Evolutionary conservation across 92 coral and sea anemone genomes (phyloP).

Genomic region (Porites lobata): DNA sequence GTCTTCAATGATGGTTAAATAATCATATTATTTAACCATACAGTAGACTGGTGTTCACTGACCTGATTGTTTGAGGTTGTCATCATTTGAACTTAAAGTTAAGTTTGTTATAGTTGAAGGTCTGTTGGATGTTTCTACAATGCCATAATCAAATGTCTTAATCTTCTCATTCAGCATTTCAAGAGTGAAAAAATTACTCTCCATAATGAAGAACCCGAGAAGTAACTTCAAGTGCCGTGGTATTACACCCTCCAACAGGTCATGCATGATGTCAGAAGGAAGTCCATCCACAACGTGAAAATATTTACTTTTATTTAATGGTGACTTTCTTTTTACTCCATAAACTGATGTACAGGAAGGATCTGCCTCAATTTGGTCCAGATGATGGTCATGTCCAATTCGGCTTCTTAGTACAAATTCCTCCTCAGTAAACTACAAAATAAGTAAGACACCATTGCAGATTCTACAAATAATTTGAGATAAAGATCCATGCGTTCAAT

Average conservation of each 20-base stretch:
- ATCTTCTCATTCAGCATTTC: conserved; percentile 53
- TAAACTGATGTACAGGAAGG: conserved; percentile 61
- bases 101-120: conserved; percentile 35
- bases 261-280: conserved; percentile 79
- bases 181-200: conserved; percentile 38
- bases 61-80: conserved; percentile 64
- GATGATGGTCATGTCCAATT: conserved; percentile 59
- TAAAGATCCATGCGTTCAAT: not conserved
- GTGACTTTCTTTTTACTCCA: conserved; percentile 64
- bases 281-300: conserved; percentile 80
- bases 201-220: conserved; percentile 33
- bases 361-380: conserved; percentile 42
- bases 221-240: conserved; percentile 66
- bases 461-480: no score
- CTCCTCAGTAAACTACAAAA: conserved; percentile 70
- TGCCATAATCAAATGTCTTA: conserved; percentile 53
- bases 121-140: conserved; percentile 53
- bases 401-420: conserved; percentile 50
- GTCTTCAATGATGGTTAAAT: conserved; percentile 13
- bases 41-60: not conserved
- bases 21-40: not conserved
- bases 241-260: conserved; percentile 68
- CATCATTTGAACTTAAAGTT: conserved; percentile 31
- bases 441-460: not conserved
- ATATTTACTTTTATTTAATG: conserved; percentile 58